phyloP scores from a whole-genome alignment of 1,140 invertebrate genomes.

The Drosophila fuyamai region DNA sequence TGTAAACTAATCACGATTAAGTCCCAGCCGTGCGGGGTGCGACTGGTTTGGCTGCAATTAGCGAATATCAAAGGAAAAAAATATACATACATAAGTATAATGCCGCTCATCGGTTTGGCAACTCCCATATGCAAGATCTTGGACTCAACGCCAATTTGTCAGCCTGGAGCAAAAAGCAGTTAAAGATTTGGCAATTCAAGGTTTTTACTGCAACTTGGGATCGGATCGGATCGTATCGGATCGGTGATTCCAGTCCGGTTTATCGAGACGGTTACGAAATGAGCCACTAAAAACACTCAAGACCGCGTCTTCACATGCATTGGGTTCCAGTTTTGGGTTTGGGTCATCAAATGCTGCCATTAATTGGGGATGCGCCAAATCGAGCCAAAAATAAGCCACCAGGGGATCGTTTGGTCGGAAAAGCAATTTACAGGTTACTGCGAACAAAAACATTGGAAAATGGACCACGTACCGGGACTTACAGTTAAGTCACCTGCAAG shows the following conservation, averaged over 20 bases:
- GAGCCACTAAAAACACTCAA: slow-evolving; percentile 16
- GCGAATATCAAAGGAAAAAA: slow-evolving; percentile 11
- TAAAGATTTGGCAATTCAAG: slow-evolving; percentile 79
- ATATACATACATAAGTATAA: slow-evolving; percentile 19
- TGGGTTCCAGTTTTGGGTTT: slow-evolving; percentile 7
- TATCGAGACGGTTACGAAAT: slow-evolving; percentile 58
- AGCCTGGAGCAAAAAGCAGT: slow-evolving; percentile 57
- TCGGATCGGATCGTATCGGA: slow-evolving; percentile 20
- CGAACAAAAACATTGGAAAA: slow-evolving; percentile 7
- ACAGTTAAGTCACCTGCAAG: slow-evolving; percentile 16
- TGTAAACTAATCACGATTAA: slow-evolving; percentile 46
- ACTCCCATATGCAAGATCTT: slow-evolving; percentile 30
- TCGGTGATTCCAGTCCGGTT: slow-evolving; percentile 31
- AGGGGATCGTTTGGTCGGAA: not conserved
- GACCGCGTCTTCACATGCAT: slow-evolving; percentile 3
- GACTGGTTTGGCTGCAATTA: slow-evolving; percentile 46
- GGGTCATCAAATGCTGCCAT: slow-evolving; percentile 31
- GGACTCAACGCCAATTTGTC: slow-evolving; percentile 23
- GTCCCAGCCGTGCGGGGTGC: not conserved
- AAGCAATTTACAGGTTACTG: slow-evolving; percentile 58
- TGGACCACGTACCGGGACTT: slow-evolving; percentile 11
- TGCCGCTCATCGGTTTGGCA: slow-evolving; percentile 33
- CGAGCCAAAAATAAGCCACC: slow-evolving; percentile 5
- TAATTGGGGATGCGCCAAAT: slow-evolving; percentile 29
- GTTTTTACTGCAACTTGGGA: slow-evolving; percentile 61